A percentile compares a stretch with the other conserved stretches of the same genome.
phyloP scores from a whole-genome alignment of 2,113 vertebrate species.

The Corydoras maculifer region DNA sequence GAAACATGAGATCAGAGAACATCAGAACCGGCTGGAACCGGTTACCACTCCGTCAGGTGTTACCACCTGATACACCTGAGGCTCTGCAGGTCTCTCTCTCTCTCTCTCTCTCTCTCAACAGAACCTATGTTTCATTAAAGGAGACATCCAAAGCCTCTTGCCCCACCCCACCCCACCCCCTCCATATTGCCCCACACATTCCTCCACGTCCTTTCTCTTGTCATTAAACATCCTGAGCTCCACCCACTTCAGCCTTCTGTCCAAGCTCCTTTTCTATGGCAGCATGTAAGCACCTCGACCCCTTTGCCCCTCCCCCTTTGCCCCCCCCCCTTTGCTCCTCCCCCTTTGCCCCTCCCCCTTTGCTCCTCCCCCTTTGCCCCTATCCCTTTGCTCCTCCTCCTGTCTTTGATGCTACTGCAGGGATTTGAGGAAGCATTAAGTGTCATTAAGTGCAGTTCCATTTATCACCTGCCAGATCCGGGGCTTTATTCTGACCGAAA shows the following conservation, averaged over 20 bases:
- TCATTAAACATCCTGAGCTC: slow-evolving; percentile 46
- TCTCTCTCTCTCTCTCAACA: slow-evolving; percentile 17
- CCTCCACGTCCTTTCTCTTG: slow-evolving; percentile 34
- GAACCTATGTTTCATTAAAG: slow-evolving; percentile 29
- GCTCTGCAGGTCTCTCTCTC: not conserved
- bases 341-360: too few relatives aligned
- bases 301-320: too few relatives aligned
- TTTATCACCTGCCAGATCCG: slow-evolving; percentile 56
- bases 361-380: too few relatives aligned
- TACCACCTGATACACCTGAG: slow-evolving; percentile 36
- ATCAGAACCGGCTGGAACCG: too few relatives aligned
- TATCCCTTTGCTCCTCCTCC: not conserved
- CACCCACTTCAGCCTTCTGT: too few relatives aligned
- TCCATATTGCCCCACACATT: slow-evolving; percentile 28
- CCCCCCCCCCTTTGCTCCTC: too few relatives aligned
- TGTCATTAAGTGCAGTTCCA: slow-evolving; percentile 60
- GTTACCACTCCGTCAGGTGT: not conserved
- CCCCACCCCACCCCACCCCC: not conserved
- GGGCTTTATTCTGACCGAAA: slow-evolving; percentile 44
- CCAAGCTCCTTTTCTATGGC: too few relatives aligned
- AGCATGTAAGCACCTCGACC: too few relatives aligned
- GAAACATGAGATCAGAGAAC: too few relatives aligned
- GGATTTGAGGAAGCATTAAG: slow-evolving; percentile 60
- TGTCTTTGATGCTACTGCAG: slow-evolving; percentile 53
- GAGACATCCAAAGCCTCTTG: slow-evolving; percentile 31